These are phyloP conservation scores for Limnothrissa miodon DNA, from an alignment of 2,113 vertebrate genomes.

Conservation along the genomic window DNA sequence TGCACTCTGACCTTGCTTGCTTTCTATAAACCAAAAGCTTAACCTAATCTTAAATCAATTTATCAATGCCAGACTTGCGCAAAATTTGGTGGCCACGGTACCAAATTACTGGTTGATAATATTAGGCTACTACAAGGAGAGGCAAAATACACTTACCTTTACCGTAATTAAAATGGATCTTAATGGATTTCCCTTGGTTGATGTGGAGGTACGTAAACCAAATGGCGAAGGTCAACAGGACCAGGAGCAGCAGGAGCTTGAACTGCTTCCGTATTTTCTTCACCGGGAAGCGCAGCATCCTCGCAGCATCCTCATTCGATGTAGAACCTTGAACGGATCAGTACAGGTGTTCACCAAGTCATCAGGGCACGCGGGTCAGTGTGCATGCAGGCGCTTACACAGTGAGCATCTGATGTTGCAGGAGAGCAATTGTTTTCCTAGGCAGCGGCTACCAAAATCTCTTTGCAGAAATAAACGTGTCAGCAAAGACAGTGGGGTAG, in stretches of 20 bases:
- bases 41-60: background rate
- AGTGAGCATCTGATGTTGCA: background rate
- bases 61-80: background rate
- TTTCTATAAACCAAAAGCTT: background rate
- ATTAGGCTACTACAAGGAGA: background rate
- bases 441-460: background rate
- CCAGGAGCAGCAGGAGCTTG: constrained; percentile 90
- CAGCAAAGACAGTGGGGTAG: background rate
- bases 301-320: constrained; percentile 75
- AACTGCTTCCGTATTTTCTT: constrained; percentile 98
- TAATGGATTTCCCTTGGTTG: constrained; percentile 88
- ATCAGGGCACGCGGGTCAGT: background rate
- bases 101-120: too few species aligned
- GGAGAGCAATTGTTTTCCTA: background rate
- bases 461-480: background rate
- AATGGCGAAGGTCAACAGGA: constrained; percentile 89
- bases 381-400: constrained; percentile 23
- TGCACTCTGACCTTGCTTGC: background rate
- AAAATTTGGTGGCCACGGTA: too few species aligned
- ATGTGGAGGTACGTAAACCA: constrained; percentile 98
- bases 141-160: constrained; percentile 73
- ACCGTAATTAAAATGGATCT: constrained; percentile 84
- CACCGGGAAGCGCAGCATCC: constrained; percentile 95
- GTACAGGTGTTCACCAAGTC: constrained; percentile 6
- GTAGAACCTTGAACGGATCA: constrained; percentile 28